Conservation (phyloP, 1,140 invertebrate genomes). For the Teleopsis dalmanni region DNA sequence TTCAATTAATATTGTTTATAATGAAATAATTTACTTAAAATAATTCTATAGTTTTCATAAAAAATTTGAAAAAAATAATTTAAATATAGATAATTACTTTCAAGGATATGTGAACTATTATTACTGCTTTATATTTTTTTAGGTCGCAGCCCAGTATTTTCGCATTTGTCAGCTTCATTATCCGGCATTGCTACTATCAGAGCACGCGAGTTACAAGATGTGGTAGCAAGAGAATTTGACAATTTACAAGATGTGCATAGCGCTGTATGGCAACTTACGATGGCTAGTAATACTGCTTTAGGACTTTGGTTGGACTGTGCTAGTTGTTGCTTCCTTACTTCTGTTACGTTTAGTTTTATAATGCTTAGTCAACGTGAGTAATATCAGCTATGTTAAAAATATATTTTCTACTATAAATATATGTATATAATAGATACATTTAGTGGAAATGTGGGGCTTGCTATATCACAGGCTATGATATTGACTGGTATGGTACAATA, state of each 20-base stretch:
- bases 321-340: conserved; percentile 54
- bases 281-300: conserved; percentile 55
- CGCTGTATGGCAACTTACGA: conserved; percentile 55
- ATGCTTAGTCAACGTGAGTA: conserved; percentile 36
- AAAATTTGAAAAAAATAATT: too few relatives aligned
- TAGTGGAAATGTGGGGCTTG: conserved; percentile 63
- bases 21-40: too few relatives aligned
- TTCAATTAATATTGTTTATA: too few relatives aligned
- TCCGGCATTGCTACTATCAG: conserved; percentile 75
- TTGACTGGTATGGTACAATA: conserved; percentile 80
- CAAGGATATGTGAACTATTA: neutral
- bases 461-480: conserved; percentile 74
- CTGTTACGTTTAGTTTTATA: conserved; percentile 56
- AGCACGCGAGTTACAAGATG: conserved; percentile 57
- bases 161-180: conserved; percentile 69
- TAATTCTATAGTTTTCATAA: too few relatives aligned
- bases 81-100: neutral
- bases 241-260: conserved; percentile 57
- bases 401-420: conserved; percentile 4
- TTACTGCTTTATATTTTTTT: conserved; percentile 16
- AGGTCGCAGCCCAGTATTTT: conserved; percentile 73
- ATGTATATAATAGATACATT: conserved; percentile 46
- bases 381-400: neutral
- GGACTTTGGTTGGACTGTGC: conserved; percentile 66
- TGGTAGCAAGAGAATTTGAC: conserved; percentile 66